Evolutionary conservation across 2,888 invertebrate genomes (phyloP).

Genomic region (Penaeus monodon): DNA sequence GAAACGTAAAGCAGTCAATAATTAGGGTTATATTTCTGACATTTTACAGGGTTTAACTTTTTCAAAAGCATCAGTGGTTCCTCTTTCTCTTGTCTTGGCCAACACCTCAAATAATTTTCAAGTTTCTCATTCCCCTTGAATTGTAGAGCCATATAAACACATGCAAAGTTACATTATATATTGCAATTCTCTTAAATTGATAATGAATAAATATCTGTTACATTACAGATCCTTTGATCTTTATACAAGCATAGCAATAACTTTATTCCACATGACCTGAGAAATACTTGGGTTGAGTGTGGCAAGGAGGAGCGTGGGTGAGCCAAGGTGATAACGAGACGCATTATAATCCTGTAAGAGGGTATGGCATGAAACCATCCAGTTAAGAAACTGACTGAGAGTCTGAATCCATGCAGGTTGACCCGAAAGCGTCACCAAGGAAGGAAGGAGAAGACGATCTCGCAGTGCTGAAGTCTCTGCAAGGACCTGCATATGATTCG

Average conservation of each 20-base stretch:
- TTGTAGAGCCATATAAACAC: no score
- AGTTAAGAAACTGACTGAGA: conserved; percentile 60
- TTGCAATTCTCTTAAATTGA: no score
- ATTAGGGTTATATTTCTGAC: no score
- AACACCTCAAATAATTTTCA: no score
- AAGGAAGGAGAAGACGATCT: conserved; percentile 53
- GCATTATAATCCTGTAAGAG: conserved; percentile 26
- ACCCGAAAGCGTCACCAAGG: conserved; percentile 59
- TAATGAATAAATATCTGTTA: no score
- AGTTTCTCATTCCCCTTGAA: no score
- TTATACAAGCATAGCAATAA: conserved; percentile 53
- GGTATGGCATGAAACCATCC: conserved; percentile 53
- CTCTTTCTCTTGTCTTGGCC: no score
- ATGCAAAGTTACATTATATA: no score
- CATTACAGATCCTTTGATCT: no score
- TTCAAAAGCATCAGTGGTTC: no score
- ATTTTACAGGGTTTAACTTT: no score
- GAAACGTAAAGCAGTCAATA: no score
- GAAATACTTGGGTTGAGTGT: conserved; percentile 55
- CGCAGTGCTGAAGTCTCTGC: conserved; percentile 42
- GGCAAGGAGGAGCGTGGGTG: conserved; percentile 58
- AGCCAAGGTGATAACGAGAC: conserved; percentile 39
- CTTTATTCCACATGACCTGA: conserved; percentile 63
- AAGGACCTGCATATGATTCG: conserved; percentile 46
- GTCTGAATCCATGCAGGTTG: conserved; percentile 55